Evolutionary conservation across 2,888 invertebrate genomes (phyloP).

Genomic region (Invenusta paracnida): DNA sequence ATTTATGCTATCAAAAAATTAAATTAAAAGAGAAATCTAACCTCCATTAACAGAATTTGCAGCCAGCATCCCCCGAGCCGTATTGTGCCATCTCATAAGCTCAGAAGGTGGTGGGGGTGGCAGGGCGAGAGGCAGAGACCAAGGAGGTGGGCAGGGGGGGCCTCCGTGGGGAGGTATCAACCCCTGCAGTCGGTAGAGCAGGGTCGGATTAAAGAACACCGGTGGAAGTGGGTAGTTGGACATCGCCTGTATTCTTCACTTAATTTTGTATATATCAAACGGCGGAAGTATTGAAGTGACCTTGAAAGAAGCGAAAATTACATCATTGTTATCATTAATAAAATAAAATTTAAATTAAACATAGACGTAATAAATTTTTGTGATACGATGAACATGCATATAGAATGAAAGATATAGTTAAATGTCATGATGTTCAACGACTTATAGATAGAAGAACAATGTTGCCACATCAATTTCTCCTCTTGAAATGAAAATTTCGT

Average conservation of each 20-base stretch:
- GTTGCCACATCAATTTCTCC: not conserved
- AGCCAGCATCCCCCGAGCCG: not conserved
- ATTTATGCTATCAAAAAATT: no score
- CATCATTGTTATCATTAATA: no score
- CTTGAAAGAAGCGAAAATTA: no score
- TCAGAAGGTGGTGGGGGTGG: not conserved
- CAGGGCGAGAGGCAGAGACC: not conserved
- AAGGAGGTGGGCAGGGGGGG: not conserved
- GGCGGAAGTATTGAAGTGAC: no score
- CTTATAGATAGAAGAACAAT: not conserved
- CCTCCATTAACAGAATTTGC: not conserved
- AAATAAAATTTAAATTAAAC: no score
- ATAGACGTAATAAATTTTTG: no score
- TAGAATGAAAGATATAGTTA: no score
- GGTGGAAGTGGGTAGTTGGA: not conserved
- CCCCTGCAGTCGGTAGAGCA: not conserved
- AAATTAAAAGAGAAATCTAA: not conserved
- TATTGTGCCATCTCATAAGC: not conserved
- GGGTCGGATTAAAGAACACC: not conserved
- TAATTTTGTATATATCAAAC: no score
- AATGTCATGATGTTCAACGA: not conserved
- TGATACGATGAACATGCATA: no score
- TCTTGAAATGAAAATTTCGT: no score
- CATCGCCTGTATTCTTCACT: no score
- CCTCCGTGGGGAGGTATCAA: not conserved